Conservation (phyloP, 2,888 invertebrate species). For the Leptinotarsa haldemani region DNA sequence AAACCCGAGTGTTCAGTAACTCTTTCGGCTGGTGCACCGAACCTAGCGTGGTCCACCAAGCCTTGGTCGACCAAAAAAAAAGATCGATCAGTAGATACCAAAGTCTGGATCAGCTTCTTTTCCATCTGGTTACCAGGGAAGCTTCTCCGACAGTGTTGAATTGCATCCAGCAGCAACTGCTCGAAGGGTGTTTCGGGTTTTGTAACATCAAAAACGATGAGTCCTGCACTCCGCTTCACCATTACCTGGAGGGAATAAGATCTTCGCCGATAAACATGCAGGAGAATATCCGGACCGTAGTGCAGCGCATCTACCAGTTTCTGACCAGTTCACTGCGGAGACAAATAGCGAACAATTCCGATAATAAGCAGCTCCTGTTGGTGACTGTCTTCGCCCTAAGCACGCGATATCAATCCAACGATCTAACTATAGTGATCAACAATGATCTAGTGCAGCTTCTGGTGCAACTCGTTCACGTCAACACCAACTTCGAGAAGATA, state of each 20-base stretch:
- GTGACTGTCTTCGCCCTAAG: conserved; percentile 70
- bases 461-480: conserved; percentile 56
- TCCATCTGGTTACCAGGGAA: conserved; percentile 56
- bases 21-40: conserved; percentile 63
- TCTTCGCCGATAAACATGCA: conserved; percentile 68
- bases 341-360: conserved; percentile 52
- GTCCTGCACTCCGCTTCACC: conserved; percentile 66
- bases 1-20: conserved; percentile 46
- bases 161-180: conserved; percentile 68
- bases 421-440: conserved; percentile 70
- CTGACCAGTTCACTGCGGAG: conserved; percentile 66
- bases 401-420: conserved; percentile 69
- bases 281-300: conserved; percentile 67
- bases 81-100: conserved; percentile 52
- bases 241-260: conserved; percentile 71
- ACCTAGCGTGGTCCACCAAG: conserved; percentile 56
- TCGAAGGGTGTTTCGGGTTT: conserved; percentile 70
- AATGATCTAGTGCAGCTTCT: conserved; percentile 68
- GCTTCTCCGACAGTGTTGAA: conserved; percentile 59
- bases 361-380: conserved; percentile 65
- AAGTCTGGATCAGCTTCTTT: conserved; percentile 62
- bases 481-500: conserved; percentile 33
- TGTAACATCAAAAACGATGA: conserved; percentile 61
- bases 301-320: conserved; percentile 68
- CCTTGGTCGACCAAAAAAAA: conserved; percentile 60